Percentiles rank a stretch among this genome's conserved stretches.
Conservation (phyloP, 2,113 vertebrate genomes). For the Trematomus loennbergii region DNA sequence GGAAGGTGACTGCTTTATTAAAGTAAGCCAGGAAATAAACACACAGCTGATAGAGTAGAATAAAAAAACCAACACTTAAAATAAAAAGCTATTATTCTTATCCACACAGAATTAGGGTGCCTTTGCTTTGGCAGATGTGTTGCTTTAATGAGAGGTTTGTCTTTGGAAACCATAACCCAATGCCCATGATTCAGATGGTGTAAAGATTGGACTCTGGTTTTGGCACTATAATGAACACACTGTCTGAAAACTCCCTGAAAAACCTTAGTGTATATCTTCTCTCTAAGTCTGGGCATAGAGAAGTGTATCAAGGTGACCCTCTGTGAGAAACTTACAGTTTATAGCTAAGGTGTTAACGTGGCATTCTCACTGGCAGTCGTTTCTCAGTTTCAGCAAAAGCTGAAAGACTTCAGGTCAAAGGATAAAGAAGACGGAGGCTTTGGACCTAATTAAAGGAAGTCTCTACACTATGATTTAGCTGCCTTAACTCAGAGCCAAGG, state of each 20-base stretch:
- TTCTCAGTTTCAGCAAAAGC: conserved; percentile 24
- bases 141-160: too few relatives aligned
- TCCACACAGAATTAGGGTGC: background rate
- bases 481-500: conserved; percentile 23
- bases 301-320: conserved; percentile 25
- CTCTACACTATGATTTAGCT: conserved; percentile 15
- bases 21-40: conserved; percentile 34
- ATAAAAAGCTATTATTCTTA: background rate
- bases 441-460: conserved; percentile 27
- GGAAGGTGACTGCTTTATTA: conserved; percentile 48
- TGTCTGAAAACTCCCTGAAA: background rate
- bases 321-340: background rate
- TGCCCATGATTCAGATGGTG: too few relatives aligned
- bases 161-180: background rate
- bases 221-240: background rate
- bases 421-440: background rate
- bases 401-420: conserved; percentile 7
- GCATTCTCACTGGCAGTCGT: conserved; percentile 12
- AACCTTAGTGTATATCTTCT: background rate
- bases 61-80: conserved; percentile 8
- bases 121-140: background rate
- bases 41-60: conserved; percentile 37
- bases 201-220: background rate
- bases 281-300: background rate
- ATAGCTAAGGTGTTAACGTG: background rate